These are phyloP conservation scores for Andrena chrysosceles DNA, from an alignment of 2,888 invertebrate species.

Conservation along the genomic window DNA sequence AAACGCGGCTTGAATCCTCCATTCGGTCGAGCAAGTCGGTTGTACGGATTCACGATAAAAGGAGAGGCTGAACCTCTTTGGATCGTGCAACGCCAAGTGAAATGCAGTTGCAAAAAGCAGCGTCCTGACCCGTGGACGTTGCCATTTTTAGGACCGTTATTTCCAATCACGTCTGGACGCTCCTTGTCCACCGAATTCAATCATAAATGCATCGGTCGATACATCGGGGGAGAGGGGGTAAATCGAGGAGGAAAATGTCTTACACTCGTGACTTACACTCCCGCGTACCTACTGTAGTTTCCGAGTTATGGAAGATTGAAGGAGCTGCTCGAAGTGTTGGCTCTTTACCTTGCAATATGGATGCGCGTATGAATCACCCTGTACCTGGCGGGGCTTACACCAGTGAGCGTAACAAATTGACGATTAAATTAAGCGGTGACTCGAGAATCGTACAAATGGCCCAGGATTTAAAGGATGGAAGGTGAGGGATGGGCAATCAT, in stretches of 20 bases:
- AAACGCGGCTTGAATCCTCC: conserved; percentile 57
- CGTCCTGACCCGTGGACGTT: conserved; percentile 34
- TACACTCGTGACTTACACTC: too few species aligned
- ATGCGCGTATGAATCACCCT: too few species aligned
- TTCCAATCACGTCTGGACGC: not conserved
- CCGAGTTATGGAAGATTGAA: too few species aligned
- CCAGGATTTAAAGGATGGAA: too few species aligned
- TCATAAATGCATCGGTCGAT: conserved; percentile 2
- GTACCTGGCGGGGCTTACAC: too few species aligned
- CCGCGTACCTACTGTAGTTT: too few species aligned
- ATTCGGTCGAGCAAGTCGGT: conserved; percentile 32
- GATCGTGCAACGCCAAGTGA: conserved; percentile 42
- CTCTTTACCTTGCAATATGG: too few species aligned
- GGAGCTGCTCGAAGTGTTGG: too few species aligned
- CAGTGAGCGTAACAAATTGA: too few species aligned
- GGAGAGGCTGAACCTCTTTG: conserved; percentile 48
- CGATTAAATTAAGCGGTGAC: too few species aligned
- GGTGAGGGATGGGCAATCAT: too few species aligned
- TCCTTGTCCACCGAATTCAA: not conserved
- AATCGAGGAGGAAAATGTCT: not conserved
- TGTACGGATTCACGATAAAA: conserved; percentile 57
- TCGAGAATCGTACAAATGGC: too few species aligned
- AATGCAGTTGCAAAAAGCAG: conserved; percentile 39
- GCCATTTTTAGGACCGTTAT: conserved; percentile 51
- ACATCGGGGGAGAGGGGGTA: not conserved